Percentiles rank a stretch among this genome's conserved stretches.
Conservation (phyloP, 2,113 vertebrate genomes). For the Panurus biarmicus region DNA sequence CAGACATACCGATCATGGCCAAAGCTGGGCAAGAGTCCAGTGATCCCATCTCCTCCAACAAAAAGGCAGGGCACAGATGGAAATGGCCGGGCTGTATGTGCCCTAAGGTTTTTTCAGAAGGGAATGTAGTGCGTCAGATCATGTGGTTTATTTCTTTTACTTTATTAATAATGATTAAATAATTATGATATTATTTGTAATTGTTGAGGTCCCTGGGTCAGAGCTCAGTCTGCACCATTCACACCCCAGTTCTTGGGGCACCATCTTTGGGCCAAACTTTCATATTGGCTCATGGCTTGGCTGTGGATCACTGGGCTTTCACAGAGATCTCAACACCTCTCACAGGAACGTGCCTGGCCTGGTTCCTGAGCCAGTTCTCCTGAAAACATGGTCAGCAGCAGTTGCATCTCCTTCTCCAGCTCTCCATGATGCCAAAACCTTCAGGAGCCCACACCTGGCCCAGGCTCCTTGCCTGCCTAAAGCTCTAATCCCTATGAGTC, state of each 20-base stretch:
- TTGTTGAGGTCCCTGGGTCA: not conserved
- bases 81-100: not conserved
- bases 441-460: not conserved
- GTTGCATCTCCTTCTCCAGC: not conserved
- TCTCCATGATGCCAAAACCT: not conserved
- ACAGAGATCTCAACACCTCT: not conserved
- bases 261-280: not conserved
- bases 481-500: not conserved
- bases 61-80: not conserved
- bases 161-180: not conserved
- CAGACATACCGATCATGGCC: fast-evolving
- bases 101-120: not conserved
- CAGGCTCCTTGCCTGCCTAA: not conserved
- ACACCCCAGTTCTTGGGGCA: not conserved
- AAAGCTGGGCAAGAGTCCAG: not conserved
- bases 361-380: not conserved
- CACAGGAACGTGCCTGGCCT: not conserved
- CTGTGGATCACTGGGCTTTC: not conserved
- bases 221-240: not conserved
- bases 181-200: not conserved
- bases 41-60: not conserved
- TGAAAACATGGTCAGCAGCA: not conserved
- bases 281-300: not conserved
- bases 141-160: not conserved
- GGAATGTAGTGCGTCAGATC: not conserved